Evolutionary conservation across 2,797 vertebrate genomes (phyloP), one percentile per base, ranked within the genome.

Genomic region (Schizopygopsis pylzovi): DNA sequence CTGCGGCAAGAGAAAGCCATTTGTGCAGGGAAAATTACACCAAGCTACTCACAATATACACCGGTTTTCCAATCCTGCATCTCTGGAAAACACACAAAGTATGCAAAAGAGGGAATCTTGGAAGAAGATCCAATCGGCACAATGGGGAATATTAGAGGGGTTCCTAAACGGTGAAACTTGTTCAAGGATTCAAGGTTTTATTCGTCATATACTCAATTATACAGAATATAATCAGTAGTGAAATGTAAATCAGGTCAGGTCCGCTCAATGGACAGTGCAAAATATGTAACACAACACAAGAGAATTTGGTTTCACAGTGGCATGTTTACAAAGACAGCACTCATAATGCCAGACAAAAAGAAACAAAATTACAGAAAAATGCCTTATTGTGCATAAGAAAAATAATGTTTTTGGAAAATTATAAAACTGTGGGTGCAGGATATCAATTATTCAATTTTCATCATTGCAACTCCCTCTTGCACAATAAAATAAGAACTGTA

Each of bases 1-100:
- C 91, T 92, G 90, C 90, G 92, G 92, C 90, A 90, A 41, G 47
- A 52, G 83, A 49, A 83, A 81, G 85, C 63, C 22, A 18, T 63
- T 61, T 75, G 70, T 67, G 75, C 1, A 1, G 63, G 15, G 18
- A 49, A 33, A 33, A 37, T 49, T 45, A 65, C 41, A 65, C 59
- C 12, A 16, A 15, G 41, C n/a, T 59, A 22, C 39, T 71, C 37
- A 15, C 49, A 82, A 16, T 41, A 37, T 59, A 18, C 39, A 56
- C 22, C 8, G 15, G 4, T 28, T 63, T 79, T 63, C 39, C 54
- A 45, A 22, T 65, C 41, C 61, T 80, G 43, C 25, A 47, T 80
- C 15, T 80, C 59, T 2, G 25, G 61, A 65, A 43, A 80, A 67
- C 79, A 37, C 78, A 67, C 59, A 33, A 15, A 47, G 59, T 65